Conservation (phyloP, 1,140 invertebrate species). For the Drosophila nikananu region DNA sequence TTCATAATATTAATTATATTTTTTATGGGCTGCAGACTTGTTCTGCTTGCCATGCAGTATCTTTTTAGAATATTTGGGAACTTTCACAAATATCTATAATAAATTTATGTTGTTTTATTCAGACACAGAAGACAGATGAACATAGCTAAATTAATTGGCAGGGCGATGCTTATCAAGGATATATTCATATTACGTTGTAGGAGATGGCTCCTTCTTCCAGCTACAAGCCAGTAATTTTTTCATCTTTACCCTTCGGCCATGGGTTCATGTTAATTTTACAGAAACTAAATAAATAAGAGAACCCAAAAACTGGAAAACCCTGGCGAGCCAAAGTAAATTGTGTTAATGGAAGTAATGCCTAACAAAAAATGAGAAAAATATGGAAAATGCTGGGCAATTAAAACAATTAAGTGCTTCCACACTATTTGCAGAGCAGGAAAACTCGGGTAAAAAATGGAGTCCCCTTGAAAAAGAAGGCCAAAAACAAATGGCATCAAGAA, state of each 20-base stretch:
- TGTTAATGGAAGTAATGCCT: constrained; percentile 66
- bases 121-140: neutral
- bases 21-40: no score
- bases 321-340: constrained; percentile 68
- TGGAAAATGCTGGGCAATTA: constrained; percentile 60
- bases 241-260: neutral
- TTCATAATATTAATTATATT: no score
- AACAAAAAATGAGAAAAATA: constrained; percentile 13
- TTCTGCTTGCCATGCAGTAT: no score
- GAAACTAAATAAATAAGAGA: constrained; percentile 67
- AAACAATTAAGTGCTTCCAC: constrained; percentile 74
- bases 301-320: constrained; percentile 12
- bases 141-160: neutral
- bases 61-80: no score
- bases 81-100: no score
- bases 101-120: no score
- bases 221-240: neutral
- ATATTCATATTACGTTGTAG: neutral
- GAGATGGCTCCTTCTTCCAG: neutral
- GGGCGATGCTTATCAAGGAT: neutral
- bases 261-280: neutral
- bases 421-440: constrained; percentile 64
- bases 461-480: constrained; percentile 4
- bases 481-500: constrained; percentile 28
- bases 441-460: constrained; percentile 27